Conservation (phyloP, 2,888 invertebrate genomes). For the Limenitis camilla region DNA sequence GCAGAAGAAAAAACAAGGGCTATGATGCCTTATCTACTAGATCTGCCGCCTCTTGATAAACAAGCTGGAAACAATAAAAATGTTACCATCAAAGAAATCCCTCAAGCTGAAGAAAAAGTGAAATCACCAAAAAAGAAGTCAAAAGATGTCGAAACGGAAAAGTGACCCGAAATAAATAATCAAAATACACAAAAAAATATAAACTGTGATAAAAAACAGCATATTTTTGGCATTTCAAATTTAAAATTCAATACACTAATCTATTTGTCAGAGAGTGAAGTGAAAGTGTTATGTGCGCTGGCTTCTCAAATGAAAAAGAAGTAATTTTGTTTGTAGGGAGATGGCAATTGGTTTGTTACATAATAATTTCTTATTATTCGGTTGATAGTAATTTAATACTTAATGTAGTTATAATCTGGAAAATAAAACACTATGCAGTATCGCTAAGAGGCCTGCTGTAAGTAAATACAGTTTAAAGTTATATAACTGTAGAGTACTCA, state of each 20-base stretch:
- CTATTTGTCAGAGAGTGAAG: slow-evolving; percentile 39
- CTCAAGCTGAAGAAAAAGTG: slow-evolving; percentile 18
- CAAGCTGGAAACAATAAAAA: slow-evolving; percentile 21
- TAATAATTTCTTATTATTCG: not conserved
- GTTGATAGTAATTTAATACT: too few relatives aligned
- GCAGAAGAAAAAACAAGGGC: slow-evolving; percentile 61
- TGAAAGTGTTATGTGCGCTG: slow-evolving; percentile 39
- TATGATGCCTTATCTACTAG: slow-evolving; percentile 66
- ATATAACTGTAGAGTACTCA: too few relatives aligned
- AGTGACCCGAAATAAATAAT: slow-evolving; percentile 49
- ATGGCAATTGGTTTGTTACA: not conserved
- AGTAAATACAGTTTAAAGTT: too few relatives aligned
- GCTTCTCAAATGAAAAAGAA: slow-evolving; percentile 13
- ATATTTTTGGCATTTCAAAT: slow-evolving; percentile 39
- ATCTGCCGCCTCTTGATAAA: slow-evolving; percentile 52
- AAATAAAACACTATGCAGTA: too few relatives aligned
- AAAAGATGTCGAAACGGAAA: slow-evolving; percentile 45
- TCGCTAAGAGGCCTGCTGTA: too few relatives aligned
- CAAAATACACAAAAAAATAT: slow-evolving; percentile 30
- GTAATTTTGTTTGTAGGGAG: not conserved
- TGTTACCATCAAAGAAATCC: slow-evolving; percentile 28
- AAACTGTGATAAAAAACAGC: slow-evolving; percentile 45
- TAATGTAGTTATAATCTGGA: too few relatives aligned
- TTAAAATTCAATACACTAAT: slow-evolving; percentile 35
- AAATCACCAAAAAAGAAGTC: slow-evolving; percentile 29